Conservation (phyloP, 1,140 invertebrate genomes). For the Coelopa frigida region DNA sequence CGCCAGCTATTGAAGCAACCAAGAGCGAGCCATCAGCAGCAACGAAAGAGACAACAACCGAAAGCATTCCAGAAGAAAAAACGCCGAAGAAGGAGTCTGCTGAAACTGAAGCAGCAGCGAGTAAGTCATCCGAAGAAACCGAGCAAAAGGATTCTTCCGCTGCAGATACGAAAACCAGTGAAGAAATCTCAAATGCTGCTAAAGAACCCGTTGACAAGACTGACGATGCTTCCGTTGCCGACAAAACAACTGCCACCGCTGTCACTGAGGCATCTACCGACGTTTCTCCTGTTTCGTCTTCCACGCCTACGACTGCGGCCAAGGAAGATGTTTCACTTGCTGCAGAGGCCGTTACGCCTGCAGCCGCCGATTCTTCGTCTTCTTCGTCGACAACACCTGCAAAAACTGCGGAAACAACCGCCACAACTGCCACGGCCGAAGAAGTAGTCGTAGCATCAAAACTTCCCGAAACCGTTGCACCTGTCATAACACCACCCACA, state of each 20-base stretch:
- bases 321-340: slow-evolving; percentile 1
- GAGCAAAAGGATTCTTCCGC: slow-evolving; percentile 2
- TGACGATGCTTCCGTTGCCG: neutral
- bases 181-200: too few species aligned
- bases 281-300: too few species aligned
- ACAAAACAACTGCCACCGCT: too few species aligned
- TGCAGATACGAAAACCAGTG: neutral
- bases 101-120: neutral
- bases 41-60: neutral
- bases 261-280: too few species aligned
- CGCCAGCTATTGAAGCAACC: neutral
- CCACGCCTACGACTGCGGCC: too few species aligned
- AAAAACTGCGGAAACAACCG: neutral
- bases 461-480: slow-evolving; percentile 4
- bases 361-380: slow-evolving; percentile 6
- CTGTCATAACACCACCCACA: slow-evolving; percentile 11
- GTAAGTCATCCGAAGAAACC: slow-evolving; percentile 1
- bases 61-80: slow-evolving; percentile 1
- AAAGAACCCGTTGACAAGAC: neutral
- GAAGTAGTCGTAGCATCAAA: too few species aligned
- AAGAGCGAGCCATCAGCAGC: neutral
- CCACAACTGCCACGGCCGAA: slow-evolving; percentile 4
- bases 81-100: neutral
- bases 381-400: slow-evolving; percentile 2
- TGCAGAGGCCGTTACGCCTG: neutral